Conservation (phyloP, 2,888 invertebrate genomes). For the Ethmia dodecea region DNA sequence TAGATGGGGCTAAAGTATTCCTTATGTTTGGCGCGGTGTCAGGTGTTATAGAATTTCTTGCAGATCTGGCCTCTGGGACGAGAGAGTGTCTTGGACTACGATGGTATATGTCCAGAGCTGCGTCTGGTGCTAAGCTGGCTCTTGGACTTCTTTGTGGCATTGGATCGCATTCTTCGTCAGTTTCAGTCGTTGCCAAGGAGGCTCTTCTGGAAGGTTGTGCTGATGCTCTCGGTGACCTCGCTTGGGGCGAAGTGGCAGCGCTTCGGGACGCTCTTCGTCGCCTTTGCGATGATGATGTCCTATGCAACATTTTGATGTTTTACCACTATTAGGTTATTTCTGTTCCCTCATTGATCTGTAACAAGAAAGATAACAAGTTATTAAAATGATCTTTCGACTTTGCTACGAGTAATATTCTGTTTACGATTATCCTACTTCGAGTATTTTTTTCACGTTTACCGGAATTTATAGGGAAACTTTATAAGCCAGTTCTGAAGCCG, state of each 20-base stretch:
- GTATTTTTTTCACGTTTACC: slow-evolving; percentile 18
- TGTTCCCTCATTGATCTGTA: slow-evolving; percentile 4
- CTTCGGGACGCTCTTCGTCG: slow-evolving; percentile 82
- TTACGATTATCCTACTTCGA: slow-evolving; percentile 11
- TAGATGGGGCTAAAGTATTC: slow-evolving; percentile 74
- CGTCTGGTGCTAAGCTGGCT: slow-evolving; percentile 78
- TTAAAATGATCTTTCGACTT: background rate
- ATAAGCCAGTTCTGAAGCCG: slow-evolving; percentile 28
- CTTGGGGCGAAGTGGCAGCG: slow-evolving; percentile 80
- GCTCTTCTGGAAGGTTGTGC: slow-evolving; percentile 72
- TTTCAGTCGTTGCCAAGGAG: slow-evolving; percentile 79
- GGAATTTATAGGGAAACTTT: slow-evolving; percentile 29
- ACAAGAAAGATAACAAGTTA: slow-evolving; percentile 4
- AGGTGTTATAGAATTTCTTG: slow-evolving; percentile 80
- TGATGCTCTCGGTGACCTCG: slow-evolving; percentile 68
- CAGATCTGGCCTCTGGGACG: slow-evolving; percentile 75
- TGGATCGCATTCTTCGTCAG: slow-evolving; percentile 75
- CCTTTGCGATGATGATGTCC: slow-evolving; percentile 81
- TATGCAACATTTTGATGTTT: slow-evolving; percentile 77
- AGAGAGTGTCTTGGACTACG: slow-evolving; percentile 77
- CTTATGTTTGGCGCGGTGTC: slow-evolving; percentile 74
- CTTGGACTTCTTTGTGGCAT: slow-evolving; percentile 68
- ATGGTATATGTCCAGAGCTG: slow-evolving; percentile 67
- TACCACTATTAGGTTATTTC: slow-evolving; percentile 11
- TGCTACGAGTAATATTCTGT: slow-evolving; percentile 8